Conservation (phyloP, 2,113 vertebrate species). For the Cavia porcellus region DNA sequence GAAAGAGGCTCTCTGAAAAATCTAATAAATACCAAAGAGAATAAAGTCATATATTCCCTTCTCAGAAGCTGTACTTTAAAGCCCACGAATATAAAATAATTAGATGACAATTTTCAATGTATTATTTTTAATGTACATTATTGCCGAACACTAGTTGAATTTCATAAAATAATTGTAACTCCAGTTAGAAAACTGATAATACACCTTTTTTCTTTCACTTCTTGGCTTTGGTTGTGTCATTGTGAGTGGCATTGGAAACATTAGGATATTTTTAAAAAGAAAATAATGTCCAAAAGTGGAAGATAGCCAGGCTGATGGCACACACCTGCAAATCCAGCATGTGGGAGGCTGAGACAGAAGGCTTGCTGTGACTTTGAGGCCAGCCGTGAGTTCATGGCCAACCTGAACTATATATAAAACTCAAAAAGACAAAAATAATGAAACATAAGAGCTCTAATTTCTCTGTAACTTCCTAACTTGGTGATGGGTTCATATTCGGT, state of each 20-base stretch:
- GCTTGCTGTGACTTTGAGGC: background rate
- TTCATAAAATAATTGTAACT: conserved; percentile 50
- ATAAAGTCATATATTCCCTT: background rate
- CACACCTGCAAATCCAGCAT: background rate
- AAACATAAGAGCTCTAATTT: background rate
- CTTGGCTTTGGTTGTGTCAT: background rate
- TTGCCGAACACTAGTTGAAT: conserved; percentile 43
- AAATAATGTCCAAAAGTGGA: background rate
- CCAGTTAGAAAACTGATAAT: conserved; percentile 11
- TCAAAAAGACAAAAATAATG: background rate
- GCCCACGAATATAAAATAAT: background rate
- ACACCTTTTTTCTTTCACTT: background rate
- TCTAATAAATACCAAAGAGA: background rate
- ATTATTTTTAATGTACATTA: background rate
- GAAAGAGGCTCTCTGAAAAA: background rate
- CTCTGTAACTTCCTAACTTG: background rate
- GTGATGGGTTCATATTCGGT: background rate
- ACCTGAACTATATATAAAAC: background rate
- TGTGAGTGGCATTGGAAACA: background rate
- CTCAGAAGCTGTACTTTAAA: background rate
- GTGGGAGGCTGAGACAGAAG: background rate
- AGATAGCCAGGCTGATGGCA: background rate
- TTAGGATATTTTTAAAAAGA: background rate
- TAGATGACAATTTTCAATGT: background rate
- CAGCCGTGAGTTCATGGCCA: background rate